Conservation (phyloP, 2,113 vertebrate species). For the Lonchura striata region DNA sequence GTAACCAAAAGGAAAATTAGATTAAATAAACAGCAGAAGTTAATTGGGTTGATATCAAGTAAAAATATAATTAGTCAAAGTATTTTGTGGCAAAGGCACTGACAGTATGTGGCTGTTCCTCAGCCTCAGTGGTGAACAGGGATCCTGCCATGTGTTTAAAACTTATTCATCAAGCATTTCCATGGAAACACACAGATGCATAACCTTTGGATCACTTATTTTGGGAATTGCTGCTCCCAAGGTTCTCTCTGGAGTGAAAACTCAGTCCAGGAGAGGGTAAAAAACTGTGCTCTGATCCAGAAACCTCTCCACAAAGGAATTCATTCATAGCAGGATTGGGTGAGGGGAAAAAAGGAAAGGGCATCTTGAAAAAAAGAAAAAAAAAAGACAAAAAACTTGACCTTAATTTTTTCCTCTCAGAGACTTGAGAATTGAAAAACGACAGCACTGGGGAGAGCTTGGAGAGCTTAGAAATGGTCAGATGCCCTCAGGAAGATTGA, state of each 20-base stretch:
- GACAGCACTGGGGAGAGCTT: background rate
- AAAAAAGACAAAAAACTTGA: background rate
- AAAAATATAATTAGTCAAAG: conserved; percentile 42
- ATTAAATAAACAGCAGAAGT: conserved; percentile 22
- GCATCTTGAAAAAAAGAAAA: background rate
- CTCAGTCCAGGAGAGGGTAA: background rate
- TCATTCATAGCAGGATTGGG: background rate
- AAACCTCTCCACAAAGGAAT: background rate
- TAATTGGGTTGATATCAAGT: conserved; percentile 32
- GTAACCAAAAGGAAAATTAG: conserved; percentile 41
- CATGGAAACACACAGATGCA: conserved; percentile 46
- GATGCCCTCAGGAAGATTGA: background rate
- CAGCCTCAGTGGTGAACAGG: background rate
- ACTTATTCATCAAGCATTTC: conserved; percentile 42
- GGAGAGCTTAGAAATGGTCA: background rate
- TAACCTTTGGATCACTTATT: conserved; percentile 16
- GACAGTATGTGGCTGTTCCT: background rate
- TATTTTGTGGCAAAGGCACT: background rate
- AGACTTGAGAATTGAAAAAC: background rate
- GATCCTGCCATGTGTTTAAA: conserved; percentile 33
- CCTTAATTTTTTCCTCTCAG: background rate
- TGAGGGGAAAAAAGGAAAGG: background rate
- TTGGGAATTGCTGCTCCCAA: background rate
- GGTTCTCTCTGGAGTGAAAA: background rate
- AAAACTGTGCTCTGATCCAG: background rate